Conservation (phyloP, 2,797 vertebrate genomes). For the Acipenser transmontanus region DNA sequence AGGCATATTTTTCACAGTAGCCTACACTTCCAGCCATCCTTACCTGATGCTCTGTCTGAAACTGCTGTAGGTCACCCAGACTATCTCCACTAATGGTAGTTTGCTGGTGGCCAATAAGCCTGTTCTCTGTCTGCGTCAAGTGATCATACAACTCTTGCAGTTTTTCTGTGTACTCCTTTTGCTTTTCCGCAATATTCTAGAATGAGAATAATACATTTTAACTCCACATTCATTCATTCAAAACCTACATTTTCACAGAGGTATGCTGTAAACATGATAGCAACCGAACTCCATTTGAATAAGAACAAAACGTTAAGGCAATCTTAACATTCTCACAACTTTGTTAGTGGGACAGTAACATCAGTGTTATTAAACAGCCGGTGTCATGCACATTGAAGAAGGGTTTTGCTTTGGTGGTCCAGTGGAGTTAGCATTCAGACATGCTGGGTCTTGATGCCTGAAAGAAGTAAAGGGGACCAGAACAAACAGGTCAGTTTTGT, state of each 20-base stretch:
- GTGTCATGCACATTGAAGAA: slow-evolving; percentile 12
- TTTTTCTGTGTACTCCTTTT: slow-evolving; percentile 79
- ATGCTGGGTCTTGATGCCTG: slow-evolving; percentile 44
- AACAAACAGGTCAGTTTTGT: slow-evolving; percentile 41
- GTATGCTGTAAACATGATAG: slow-evolving; percentile 98
- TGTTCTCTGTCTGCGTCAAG: slow-evolving; percentile 89
- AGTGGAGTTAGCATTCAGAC: slow-evolving; percentile 29
- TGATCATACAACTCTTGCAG: slow-evolving; percentile 81
- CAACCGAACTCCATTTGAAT: slow-evolving; percentile 48
- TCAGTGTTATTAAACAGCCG: slow-evolving; percentile 27
- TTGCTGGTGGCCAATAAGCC: slow-evolving; percentile 81
- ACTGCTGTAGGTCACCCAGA: slow-evolving; percentile 79
- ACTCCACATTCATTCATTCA: slow-evolving; percentile 1
- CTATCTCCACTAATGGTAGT: slow-evolving; percentile 66
- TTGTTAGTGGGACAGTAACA: slow-evolving; percentile 35
- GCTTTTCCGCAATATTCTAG: slow-evolving; percentile 73
- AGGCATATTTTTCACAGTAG: too few relatives aligned
- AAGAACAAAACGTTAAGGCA: slow-evolving; percentile 21
- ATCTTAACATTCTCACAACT: slow-evolving; percentile 12
- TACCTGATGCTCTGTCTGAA: slow-evolving; percentile 90
- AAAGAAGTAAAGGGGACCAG: slow-evolving; percentile 43
- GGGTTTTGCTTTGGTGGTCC: slow-evolving; percentile 29
- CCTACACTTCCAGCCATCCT: not conserved
- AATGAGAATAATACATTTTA: slow-evolving; percentile 17
- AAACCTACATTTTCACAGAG: slow-evolving; percentile 23